Evolutionary conservation across 1,140 invertebrate species (phyloP), one percentile per base, ranked within the genome.

Genomic region (Liolophura sinensis): DNA sequence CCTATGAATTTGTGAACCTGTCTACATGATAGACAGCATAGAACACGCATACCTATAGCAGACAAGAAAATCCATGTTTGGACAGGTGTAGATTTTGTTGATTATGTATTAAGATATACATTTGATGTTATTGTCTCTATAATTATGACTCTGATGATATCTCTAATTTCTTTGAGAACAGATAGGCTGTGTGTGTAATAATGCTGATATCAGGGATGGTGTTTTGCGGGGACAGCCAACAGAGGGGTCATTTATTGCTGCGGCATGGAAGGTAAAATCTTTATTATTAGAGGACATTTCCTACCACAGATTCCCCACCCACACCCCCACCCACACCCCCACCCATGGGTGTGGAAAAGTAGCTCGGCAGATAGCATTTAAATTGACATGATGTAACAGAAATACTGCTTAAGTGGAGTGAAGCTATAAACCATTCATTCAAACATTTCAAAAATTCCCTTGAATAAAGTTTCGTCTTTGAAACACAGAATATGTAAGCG

Each of bases 161-260:
- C 40, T 62, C 16, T 46, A n/a, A 31, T n/a, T 20, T 51, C 0
- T 54, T 14, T 61, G 12, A 24, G 68, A 72, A 18, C 64, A 81
- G 80, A 90, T 94, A 62, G 96, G 95, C 12, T 90, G 92, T 70
- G 89, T 99, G 7, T 99, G 97, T 84, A 99, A 99, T 79, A 99
- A 99, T 87, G 96, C 97, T 46, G 86, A 92, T 60, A 94, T 99
- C 47, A 91, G 91, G 27, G 83, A 83, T 60, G 93, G 93, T 25
- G 88, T 87, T n/a, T 82, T 99, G 20, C 87, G 94, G 60, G 97
- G 97, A 4, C 95, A 98, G 78, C 97, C 98, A 55, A 99, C 98
- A 40, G 98, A 99, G 88, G 97, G 96, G 67, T 97, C 98, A 27
- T 82, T 99, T 18, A 87, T 99, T 27, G 92, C 93, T 7, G 92